phyloP scores from a whole-genome alignment of 2,797 vertebrate species.

The Telmatherina bonti region DNA sequence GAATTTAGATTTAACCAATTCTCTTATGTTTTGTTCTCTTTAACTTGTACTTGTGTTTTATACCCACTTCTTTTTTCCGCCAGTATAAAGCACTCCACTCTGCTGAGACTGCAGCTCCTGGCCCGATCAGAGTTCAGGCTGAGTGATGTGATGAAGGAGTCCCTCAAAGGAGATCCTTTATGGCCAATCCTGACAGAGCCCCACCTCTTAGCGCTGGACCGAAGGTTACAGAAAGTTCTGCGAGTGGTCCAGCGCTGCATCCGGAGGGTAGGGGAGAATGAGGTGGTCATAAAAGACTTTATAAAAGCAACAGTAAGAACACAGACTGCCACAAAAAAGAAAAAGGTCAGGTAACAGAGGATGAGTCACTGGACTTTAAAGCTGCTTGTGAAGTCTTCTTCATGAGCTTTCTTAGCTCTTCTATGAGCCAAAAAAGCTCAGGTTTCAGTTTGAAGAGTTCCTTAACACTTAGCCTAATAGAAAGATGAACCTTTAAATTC shows the following conservation, averaged over 20 bases:
- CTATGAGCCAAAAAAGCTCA: slow-evolving; percentile 16
- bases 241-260: slow-evolving; percentile 83
- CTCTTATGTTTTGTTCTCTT: neutral
- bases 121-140: slow-evolving; percentile 83
- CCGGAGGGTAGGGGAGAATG: slow-evolving; percentile 80
- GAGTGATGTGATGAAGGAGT: slow-evolving; percentile 94
- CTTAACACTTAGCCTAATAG: neutral
- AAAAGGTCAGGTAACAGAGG: slow-evolving; percentile 66
- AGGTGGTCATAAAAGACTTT: slow-evolving; percentile 84
- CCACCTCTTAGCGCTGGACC: slow-evolving; percentile 92
- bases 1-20: neutral
- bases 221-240: slow-evolving; percentile 88
- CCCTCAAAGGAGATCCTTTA: slow-evolving; percentile 86
- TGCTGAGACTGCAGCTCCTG: slow-evolving; percentile 88
- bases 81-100: slow-evolving; percentile 92
- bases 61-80: neutral
- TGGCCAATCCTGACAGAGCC: slow-evolving; percentile 88
- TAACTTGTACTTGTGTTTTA: neutral
- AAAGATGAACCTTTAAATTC: neutral
- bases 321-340: slow-evolving; percentile 24
- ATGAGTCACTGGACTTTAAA: neutral
- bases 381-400: slow-evolving; percentile 28
- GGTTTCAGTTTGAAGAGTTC: slow-evolving; percentile 8
- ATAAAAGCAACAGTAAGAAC: slow-evolving; percentile 39
- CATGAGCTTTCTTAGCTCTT: slow-evolving; percentile 22